Evolutionary conservation across 1,140 invertebrate genomes (phyloP).

Genomic region (Neotoxoptera formosana): DNA sequence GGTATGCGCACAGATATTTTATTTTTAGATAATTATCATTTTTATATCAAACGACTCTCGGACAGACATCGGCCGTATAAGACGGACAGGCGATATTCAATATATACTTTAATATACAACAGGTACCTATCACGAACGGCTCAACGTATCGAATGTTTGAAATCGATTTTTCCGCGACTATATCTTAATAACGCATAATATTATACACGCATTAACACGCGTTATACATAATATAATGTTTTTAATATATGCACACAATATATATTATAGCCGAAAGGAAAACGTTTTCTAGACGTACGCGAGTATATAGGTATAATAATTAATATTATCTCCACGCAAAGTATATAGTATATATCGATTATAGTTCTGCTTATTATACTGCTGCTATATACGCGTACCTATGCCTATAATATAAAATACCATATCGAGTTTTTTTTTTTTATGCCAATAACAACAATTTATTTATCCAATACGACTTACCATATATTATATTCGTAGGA

Average conservation of each 20-base stretch:
- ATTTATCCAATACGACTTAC: background rate
- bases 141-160: conserved; percentile 8
- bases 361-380: background rate
- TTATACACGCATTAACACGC: conserved; percentile 2
- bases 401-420: background rate
- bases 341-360: background rate
- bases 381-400: background rate
- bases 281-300: background rate
- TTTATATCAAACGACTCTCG: background rate
- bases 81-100: background rate
- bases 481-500: background rate
- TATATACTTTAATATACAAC: background rate
- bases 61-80: background rate
- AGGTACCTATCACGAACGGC: background rate
- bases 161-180: conserved; percentile 19
- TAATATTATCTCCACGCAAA: background rate
- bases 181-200: conserved; percentile 6
- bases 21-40: background rate
- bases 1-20: background rate
- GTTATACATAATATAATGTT: background rate
- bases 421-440: background rate
- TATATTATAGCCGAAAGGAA: conserved; percentile 5
- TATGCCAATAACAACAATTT: background rate
- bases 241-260: background rate
- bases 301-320: background rate